These are phyloP conservation scores for Nyctalus aviator DNA, from an alignment of 2,797 vertebrate species.

Conservation along the genomic window DNA sequence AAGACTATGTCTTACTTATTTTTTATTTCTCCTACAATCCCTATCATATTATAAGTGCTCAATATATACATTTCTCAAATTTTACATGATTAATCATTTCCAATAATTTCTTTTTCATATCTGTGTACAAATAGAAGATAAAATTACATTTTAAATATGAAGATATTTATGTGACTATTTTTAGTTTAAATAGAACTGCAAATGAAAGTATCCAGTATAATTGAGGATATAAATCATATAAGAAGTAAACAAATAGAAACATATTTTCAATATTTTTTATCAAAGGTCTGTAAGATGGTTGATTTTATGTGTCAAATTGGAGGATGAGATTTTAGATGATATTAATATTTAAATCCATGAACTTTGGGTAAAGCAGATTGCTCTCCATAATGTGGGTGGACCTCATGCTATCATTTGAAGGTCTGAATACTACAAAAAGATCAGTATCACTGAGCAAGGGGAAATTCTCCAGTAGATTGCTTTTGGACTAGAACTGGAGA, in stretches of 20 bases:
- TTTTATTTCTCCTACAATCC: not conserved
- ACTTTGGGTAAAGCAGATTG: not conserved
- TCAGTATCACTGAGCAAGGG: not conserved
- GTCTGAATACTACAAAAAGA: not conserved
- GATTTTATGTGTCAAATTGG: constrained; percentile 25
- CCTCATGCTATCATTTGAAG: not conserved
- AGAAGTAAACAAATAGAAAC: constrained; percentile 20
- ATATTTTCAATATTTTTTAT: constrained; percentile 5
- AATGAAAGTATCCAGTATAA: constrained; percentile 25
- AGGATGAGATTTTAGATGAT: not conserved
- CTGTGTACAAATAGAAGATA: not conserved
- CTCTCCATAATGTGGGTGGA: not conserved
- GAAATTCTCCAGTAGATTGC: not conserved
- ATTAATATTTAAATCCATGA: constrained; percentile 3
- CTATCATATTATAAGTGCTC: not conserved
- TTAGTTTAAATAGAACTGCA: constrained; percentile 42
- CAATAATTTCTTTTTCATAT: constrained; percentile 16
- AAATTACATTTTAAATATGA: not conserved
- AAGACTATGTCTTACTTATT: not conserved
- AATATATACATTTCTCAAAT: not conserved
- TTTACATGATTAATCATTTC: not conserved
- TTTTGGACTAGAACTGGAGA: not conserved
- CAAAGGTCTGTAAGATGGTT: not conserved
- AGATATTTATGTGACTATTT: not conserved
- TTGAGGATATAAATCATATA: not conserved